Conservation (phyloP, 1,140 invertebrate species). For the Holotrichia oblita region DNA sequence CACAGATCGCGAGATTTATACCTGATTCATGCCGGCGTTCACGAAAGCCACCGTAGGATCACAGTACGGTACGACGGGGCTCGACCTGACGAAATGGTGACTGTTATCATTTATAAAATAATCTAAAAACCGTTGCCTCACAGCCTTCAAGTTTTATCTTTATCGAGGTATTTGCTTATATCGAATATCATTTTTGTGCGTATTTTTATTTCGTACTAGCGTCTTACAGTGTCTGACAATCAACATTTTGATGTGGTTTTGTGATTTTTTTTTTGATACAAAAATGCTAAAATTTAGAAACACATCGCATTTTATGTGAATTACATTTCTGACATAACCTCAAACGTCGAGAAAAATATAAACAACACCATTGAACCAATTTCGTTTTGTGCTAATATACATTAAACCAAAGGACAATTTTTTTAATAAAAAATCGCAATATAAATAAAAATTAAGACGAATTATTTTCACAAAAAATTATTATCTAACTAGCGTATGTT, state of each 20-base stretch:
- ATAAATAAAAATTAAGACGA: too few species aligned
- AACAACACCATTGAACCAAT: too few species aligned
- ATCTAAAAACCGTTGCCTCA: conserved; percentile 75
- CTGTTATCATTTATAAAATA: conserved; percentile 76
- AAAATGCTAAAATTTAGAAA: background rate
- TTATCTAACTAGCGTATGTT: too few species aligned
- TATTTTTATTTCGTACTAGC: background rate
- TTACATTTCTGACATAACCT: background rate
- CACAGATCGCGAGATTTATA: conserved; percentile 58
- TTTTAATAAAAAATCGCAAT: too few species aligned
- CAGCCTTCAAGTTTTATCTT: conserved; percentile 57
- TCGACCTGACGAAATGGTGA: conserved; percentile 86
- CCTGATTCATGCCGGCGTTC: conserved; percentile 99
- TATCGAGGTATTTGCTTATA: conserved; percentile 37
- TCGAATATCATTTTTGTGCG: background rate
- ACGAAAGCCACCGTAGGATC: conserved; percentile 91
- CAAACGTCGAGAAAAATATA: background rate
- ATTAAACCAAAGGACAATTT: too few species aligned
- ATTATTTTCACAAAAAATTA: too few species aligned
- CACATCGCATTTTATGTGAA: background rate
- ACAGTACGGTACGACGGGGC: conserved; percentile 87
- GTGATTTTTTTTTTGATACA: background rate
- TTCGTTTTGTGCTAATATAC: too few species aligned
- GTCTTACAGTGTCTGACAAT: background rate
- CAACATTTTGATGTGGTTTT: conserved; percentile 5